Evolutionary conservation across 2,113 vertebrate species (phyloP).

Genomic region (Opisthocomus hoazin): DNA sequence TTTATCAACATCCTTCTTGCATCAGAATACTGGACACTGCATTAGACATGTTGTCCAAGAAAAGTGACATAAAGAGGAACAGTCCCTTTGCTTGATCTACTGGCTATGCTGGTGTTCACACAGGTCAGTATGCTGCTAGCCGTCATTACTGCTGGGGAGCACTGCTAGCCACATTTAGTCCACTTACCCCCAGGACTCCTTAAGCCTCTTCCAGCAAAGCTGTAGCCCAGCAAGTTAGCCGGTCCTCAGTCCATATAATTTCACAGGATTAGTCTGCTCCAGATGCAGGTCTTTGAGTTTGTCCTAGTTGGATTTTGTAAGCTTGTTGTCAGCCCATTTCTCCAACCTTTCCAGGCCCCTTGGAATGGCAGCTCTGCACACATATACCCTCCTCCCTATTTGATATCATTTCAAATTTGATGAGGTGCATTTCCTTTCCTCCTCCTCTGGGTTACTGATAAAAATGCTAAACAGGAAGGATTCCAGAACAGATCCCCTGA

Average conservation of each 20-base stretch:
- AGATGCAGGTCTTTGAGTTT: not conserved
- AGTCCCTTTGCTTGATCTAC: not conserved
- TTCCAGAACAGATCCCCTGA: not conserved
- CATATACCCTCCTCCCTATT: accelerated
- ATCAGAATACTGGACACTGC: not conserved
- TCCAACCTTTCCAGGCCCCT: not conserved
- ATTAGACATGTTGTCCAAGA: not conserved
- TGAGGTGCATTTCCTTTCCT: not conserved
- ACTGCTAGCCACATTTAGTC: not conserved
- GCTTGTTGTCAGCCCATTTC: not conserved
- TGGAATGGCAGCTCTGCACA: not conserved
- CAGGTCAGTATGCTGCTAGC: not conserved
- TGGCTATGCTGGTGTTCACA: not conserved
- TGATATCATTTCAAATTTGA: not conserved
- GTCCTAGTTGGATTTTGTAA: not conserved
- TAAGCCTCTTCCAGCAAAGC: not conserved
- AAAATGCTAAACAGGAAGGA: not conserved
- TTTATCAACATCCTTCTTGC: not conserved
- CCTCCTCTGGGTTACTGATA: not conserved
- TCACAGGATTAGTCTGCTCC: not conserved
- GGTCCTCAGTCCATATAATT: not conserved
- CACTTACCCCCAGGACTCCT: not conserved
- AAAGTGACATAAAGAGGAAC: not conserved
- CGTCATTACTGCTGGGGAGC: not conserved
- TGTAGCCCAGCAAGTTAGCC: not conserved